phyloP scores from a whole-genome alignment of 2,797 vertebrate species.

The Paratrypauchen microcephalus region DNA sequence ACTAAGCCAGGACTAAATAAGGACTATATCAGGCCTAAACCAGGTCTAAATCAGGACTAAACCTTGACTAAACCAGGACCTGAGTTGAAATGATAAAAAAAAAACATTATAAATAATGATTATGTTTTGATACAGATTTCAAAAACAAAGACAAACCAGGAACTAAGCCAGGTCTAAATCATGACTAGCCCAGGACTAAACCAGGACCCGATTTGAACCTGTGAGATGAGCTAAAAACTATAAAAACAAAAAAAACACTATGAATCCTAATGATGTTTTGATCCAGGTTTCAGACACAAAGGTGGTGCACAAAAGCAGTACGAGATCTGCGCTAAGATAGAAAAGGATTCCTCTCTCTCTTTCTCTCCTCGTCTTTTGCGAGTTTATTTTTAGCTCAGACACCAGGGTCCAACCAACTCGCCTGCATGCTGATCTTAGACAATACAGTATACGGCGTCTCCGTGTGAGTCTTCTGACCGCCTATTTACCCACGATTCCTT shows the following conservation, averaged over 20 bases:
- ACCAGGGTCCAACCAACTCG: conserved; percentile 55
- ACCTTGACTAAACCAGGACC: no score
- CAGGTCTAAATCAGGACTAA: no score
- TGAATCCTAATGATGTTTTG: neutral
- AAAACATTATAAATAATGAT: no score
- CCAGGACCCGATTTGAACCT: neutral
- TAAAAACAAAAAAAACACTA: neutral
- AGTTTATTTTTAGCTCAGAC: conserved; percentile 75
- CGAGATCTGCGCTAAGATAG: conserved; percentile 36
- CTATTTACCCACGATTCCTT: conserved; percentile 17
- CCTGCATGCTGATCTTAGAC: conserved; percentile 62
- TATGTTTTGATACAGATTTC: no score
- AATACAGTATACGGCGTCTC: conserved; percentile 22
- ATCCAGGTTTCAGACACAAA: neutral
- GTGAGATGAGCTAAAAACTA: neutral
- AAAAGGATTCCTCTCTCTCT: conserved; percentile 38
- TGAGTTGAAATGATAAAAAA: no score
- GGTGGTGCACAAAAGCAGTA: conserved; percentile 33
- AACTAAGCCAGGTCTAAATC: no score
- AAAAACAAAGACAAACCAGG: no score
- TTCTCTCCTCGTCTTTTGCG: conserved; percentile 23
- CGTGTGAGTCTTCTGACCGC: neutral
- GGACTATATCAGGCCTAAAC: no score
- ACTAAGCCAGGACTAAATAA: no score
- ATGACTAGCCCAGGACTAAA: no score